These are phyloP conservation scores for Hypsopygia costalis DNA, from an alignment of 2,888 invertebrate species.

Conservation along the genomic window DNA sequence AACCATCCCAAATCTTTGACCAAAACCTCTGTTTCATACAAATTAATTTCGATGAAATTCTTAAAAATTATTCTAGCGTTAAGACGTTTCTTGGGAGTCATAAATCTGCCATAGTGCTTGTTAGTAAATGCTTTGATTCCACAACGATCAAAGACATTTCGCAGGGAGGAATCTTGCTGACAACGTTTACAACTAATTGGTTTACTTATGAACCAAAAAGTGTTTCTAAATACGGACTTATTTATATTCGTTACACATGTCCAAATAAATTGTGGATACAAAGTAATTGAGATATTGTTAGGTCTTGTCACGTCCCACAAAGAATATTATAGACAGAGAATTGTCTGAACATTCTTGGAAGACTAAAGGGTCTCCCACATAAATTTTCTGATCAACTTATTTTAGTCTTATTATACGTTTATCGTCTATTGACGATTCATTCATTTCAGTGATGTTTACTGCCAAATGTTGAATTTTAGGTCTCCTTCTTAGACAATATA, in stretches of 20 bases:
- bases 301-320: slow-evolving; percentile 57
- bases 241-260: slow-evolving; percentile 14
- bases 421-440: too few relatives aligned
- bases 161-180: slow-evolving; percentile 50
- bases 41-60: slow-evolving; percentile 38
- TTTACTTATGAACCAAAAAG: slow-evolving; percentile 39
- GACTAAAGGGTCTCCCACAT: too few relatives aligned
- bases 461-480: too few relatives aligned
- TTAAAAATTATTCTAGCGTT: slow-evolving; percentile 44
- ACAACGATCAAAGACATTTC: slow-evolving; percentile 65
- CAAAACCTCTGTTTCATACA: slow-evolving; percentile 11
- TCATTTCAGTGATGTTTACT: too few relatives aligned
- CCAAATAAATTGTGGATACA: slow-evolving; percentile 38
- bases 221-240: slow-evolving; percentile 4
- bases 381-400: too few relatives aligned
- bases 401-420: too few relatives aligned
- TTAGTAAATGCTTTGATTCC: slow-evolving; percentile 67
- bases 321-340: too few relatives aligned
- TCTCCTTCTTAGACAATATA: too few relatives aligned
- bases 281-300: slow-evolving; percentile 58
- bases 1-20: slow-evolving; percentile 1
- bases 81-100: slow-evolving; percentile 54
- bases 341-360: slow-evolving; percentile 34
- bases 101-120: slow-evolving; percentile 74
- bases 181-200: slow-evolving; percentile 70